A percentile compares a stretch with the other conserved stretches of the same genome.
phyloP scores from a whole-genome alignment of 1,140 invertebrate species.

The Drosophila bocqueti region DNA sequence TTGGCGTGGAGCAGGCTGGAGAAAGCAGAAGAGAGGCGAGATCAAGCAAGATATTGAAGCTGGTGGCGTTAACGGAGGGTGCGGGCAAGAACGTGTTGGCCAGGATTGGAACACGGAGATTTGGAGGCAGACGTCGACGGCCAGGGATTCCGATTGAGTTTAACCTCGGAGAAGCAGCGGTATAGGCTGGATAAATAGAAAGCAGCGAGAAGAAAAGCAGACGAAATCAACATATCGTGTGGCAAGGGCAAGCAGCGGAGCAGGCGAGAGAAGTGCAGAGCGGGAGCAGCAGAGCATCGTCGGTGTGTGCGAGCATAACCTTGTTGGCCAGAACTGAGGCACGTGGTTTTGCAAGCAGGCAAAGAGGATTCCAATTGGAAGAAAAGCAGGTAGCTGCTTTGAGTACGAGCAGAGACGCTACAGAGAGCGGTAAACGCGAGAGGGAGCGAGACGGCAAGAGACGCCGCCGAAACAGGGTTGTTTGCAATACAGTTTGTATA shows the following conservation, averaged over 20 bases:
- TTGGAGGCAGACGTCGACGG: too few relatives aligned
- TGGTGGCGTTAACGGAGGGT: too few relatives aligned
- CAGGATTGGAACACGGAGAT: too few relatives aligned
- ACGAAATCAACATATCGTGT: neutral
- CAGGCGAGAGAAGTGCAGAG: too few relatives aligned
- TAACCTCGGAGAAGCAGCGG: neutral
- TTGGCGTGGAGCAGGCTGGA: too few relatives aligned
- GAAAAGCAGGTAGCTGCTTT: neutral
- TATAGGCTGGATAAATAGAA: neutral
- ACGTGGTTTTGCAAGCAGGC: neutral
- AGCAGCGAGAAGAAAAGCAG: neutral
- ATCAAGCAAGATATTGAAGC: too few relatives aligned
- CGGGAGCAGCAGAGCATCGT: neutral
- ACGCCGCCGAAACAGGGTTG: too few relatives aligned
- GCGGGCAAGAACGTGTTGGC: too few relatives aligned
- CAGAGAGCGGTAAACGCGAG: neutral
- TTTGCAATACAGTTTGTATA: too few relatives aligned
- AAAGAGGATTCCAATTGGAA: neutral
- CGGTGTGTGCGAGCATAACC: neutral
- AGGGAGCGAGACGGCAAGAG: too few relatives aligned
- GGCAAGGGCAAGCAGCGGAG: neutral
- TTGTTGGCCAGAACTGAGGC: neutral
- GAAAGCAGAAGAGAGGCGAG: too few relatives aligned
- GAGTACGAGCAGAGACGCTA: neutral
- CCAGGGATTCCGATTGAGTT: too few relatives aligned